Base-by-base conservation (phyloP, 2,888 invertebrate species). In the Trisateles emortualis region DNA sequence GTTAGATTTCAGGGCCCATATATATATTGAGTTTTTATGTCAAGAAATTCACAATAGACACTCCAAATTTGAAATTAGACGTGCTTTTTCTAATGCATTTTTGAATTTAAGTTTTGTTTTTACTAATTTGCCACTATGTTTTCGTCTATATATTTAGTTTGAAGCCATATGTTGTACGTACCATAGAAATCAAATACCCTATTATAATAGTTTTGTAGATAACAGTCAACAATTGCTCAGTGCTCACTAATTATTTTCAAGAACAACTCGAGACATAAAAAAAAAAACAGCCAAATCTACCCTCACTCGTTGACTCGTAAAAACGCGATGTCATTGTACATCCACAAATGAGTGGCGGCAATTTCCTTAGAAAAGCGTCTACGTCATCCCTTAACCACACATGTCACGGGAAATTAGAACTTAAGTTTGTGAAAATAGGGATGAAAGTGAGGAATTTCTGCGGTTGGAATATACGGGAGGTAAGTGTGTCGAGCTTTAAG, bases 371-470 rank as follows among this genome's bases (percentile, higher is more conserved):
- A 76, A 87, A 84, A 74, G n/a, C 69, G 71, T 68, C 74, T 65
- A 79, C 87, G 90, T 92, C 92, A 92, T 84, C 75, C 78, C 67
- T 69, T 67, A 68, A 77, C 84, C 91, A 92, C 92, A 92, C 67
- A 91, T 90, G 90, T 86, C 84, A 84, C 63, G 65, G 76, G 63
- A 91, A 89, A 87, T 59, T 55, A 75, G 68, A 70, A 82, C 72
- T 74, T 89, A 87, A 76, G 59, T 42, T 52, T 69, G 66, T 78
- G 46, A 61, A 54, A 84, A 90, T 90, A 91, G 74, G 78, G 81
- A 64, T 76, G 74, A 73, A 65, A 72, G 57, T 64, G 64, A 72
- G 46, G 70, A 79, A 82, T 81, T 73, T 78, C 78, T 78, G 75
- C 62, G 52, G 60, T 71, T 66, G 42, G 30, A 52, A 84, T 58